Evolutionary conservation across 2,113 vertebrate species (phyloP).

Genomic region (Calidris pugnax): DNA sequence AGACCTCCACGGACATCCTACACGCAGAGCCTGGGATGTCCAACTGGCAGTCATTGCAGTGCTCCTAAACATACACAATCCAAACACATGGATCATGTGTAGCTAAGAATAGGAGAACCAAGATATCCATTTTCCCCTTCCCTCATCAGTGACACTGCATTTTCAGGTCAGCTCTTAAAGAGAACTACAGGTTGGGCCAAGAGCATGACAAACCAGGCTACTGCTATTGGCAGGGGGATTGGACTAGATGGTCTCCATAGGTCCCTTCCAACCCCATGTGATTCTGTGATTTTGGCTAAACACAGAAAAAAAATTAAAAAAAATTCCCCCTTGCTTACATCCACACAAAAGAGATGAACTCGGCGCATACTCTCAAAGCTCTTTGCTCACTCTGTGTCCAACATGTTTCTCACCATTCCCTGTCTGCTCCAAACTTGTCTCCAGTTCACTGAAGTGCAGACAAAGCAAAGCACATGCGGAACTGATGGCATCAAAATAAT

Average conservation of each 20-base stretch:
- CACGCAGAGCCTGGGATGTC: not conserved
- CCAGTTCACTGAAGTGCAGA: not conserved
- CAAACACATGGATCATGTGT: not conserved
- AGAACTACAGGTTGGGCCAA: not conserved
- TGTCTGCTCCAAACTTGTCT: not conserved
- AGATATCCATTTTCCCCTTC: not conserved
- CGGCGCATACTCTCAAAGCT: not conserved
- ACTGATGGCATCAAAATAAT: not conserved
- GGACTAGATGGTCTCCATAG: no score
- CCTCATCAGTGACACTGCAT: not conserved
- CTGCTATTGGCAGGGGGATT: not conserved
- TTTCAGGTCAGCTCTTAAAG: not conserved
- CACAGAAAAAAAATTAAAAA: not conserved
- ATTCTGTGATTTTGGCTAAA: not conserved
- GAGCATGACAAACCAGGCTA: not conserved
- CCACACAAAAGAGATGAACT: not conserved
- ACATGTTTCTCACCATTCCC: not conserved
- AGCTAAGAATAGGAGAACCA: not conserved
- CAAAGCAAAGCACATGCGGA: not conserved
- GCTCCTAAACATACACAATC: not conserved
- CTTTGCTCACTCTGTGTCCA: rapidly evolving
- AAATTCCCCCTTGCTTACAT: not conserved
- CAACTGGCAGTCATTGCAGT: not conserved
- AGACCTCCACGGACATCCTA: not conserved
- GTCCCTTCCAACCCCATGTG: no score